Conservation (phyloP, 1,140 invertebrate species). For the Belonocnema kinseyi region DNA sequence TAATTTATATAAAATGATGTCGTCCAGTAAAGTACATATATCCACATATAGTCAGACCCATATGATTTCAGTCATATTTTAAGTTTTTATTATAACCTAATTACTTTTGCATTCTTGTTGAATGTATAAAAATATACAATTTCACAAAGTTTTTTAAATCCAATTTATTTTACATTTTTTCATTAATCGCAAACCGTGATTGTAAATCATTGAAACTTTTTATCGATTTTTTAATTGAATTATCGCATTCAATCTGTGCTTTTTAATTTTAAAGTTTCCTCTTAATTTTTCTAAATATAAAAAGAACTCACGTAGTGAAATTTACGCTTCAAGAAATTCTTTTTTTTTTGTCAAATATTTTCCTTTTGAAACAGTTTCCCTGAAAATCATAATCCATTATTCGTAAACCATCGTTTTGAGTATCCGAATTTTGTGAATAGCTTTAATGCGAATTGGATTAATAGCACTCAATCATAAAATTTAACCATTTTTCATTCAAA, state of each 20-base stretch:
- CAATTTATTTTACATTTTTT: not conserved
- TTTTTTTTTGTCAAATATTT: constrained; percentile 6
- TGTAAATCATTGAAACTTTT: not conserved
- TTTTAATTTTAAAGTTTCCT: not conserved
- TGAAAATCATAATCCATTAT: not conserved
- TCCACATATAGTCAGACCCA: too few relatives aligned
- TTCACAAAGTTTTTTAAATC: too few relatives aligned
- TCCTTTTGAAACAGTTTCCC: not conserved
- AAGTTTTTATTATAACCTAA: too few relatives aligned
- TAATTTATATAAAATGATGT: too few relatives aligned
- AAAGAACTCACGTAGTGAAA: not conserved
- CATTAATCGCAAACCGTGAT: not conserved
- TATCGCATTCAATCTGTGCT: not conserved
- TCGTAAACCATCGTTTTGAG: not conserved
- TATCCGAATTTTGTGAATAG: not conserved
- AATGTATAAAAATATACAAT: too few relatives aligned
- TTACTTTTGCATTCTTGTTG: too few relatives aligned
- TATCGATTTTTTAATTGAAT: not conserved
- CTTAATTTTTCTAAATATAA: not conserved
- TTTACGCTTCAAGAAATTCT: not conserved
- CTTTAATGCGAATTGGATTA: not conserved
- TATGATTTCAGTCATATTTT: too few relatives aligned
- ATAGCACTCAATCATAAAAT: too few relatives aligned
- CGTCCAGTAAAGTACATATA: too few relatives aligned
- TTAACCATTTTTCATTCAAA: too few relatives aligned